A percentile compares a stretch with the other conserved stretches of the same genome.
Conservation (phyloP, 1,140 invertebrate species). For the Pectinophora gossypiella region DNA sequence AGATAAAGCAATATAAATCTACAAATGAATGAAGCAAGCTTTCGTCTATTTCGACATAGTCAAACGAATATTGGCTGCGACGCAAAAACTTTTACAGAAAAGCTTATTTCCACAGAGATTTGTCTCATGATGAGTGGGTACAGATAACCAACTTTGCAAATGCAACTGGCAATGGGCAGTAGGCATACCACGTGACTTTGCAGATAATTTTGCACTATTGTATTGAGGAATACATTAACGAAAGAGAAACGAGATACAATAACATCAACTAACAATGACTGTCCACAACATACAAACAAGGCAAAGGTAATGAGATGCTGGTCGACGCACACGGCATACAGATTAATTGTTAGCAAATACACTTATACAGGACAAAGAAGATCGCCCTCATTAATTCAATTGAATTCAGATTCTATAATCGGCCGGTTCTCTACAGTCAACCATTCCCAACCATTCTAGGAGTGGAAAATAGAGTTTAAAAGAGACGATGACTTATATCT, state of each 20-base stretch:
- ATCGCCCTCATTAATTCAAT: constrained; percentile 38
- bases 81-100: too few relatives aligned
- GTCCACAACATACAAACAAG: constrained; percentile 34
- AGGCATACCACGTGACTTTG: not conserved
- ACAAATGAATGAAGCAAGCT: too few relatives aligned
- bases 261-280: constrained; percentile 46
- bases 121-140: too few relatives aligned
- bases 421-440: too few relatives aligned
- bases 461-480: too few relatives aligned
- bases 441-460: too few relatives aligned
- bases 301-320: constrained; percentile 56
- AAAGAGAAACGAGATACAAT: constrained; percentile 37
- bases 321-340: constrained; percentile 47
- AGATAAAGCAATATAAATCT: too few relatives aligned
- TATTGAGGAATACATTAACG: constrained; percentile 31
- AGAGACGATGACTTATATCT: too few relatives aligned
- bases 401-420: not conserved
- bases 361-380: constrained; percentile 43
- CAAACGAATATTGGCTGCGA: too few relatives aligned
- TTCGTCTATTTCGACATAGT: too few relatives aligned
- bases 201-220: constrained; percentile 1
- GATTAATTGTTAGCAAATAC: constrained; percentile 51
- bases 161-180: not conserved
- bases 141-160: too few relatives aligned
- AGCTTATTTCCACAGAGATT: too few relatives aligned